Percentiles rank a stretch among this genome's conserved stretches.
Evolutionary conservation across 2,113 vertebrate genomes (phyloP).

Genomic region (Cichladusa arquata): DNA sequence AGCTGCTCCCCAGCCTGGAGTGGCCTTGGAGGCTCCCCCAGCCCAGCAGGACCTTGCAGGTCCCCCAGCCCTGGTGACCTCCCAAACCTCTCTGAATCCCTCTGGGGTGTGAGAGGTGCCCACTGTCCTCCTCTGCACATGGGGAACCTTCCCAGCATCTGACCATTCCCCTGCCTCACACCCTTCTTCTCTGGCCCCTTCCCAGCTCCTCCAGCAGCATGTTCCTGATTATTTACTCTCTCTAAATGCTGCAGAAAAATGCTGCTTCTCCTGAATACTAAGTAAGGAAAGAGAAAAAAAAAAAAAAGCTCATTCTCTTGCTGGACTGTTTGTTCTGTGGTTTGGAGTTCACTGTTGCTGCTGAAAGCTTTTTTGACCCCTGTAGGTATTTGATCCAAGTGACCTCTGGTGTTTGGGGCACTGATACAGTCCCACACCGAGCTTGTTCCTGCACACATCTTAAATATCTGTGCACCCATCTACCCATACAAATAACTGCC

Average conservation of each 20-base stretch:
- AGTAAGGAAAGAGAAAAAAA: background rate
- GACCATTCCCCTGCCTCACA: background rate
- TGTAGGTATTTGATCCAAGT: background rate
- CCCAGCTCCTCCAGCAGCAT: conserved; percentile 9
- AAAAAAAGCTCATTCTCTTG: background rate
- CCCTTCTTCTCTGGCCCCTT: background rate
- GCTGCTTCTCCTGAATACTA: conserved; percentile 26
- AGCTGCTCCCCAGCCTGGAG: background rate
- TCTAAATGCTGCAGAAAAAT: conserved; percentile 19
- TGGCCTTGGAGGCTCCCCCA: background rate
- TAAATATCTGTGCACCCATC: background rate
- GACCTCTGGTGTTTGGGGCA: background rate
- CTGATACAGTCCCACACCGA: background rate
- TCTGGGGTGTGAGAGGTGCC: background rate
- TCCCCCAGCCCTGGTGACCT: background rate
- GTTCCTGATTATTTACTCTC: conserved; percentile 12
- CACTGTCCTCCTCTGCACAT: background rate
- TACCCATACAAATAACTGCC: background rate
- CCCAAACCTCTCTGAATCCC: background rate
- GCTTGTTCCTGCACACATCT: background rate
- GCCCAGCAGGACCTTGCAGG: background rate
- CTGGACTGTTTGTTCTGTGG: background rate
- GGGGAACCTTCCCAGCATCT: background rate
- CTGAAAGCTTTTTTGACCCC: background rate
- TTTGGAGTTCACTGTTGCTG: background rate